Evolutionary conservation across 2,888 invertebrate species (phyloP).

Genomic region (Agonopterix subpropinquella): DNA sequence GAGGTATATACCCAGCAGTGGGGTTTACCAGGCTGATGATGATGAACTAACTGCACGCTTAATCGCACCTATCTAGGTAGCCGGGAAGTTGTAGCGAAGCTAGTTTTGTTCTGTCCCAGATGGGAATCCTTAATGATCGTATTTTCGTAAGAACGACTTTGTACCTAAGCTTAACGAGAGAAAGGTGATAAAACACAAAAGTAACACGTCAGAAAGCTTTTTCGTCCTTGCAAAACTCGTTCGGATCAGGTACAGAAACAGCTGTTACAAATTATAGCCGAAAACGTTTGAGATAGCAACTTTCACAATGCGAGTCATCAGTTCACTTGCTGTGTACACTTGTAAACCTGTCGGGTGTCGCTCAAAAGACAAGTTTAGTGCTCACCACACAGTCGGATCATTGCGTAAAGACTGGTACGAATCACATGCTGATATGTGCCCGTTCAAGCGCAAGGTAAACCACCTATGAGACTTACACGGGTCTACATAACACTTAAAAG

Average conservation of each 20-base stretch:
- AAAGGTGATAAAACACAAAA: too few species aligned
- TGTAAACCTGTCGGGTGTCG: slow-evolving; percentile 37
- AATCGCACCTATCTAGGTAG: too few species aligned
- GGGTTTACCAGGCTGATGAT: too few species aligned
- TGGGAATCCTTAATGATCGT: too few species aligned
- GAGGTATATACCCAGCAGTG: too few species aligned
- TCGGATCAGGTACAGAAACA: neutral
- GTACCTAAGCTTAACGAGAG: too few species aligned
- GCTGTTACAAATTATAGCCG: slow-evolving; percentile 6
- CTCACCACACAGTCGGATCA: slow-evolving; percentile 23
- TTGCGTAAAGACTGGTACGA: slow-evolving; percentile 30
- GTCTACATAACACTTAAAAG: too few species aligned
- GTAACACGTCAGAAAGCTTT: neutral
- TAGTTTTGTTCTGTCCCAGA: too few species aligned
- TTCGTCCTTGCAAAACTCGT: neutral
- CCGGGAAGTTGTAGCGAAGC: too few species aligned
- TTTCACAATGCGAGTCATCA: slow-evolving; percentile 37
- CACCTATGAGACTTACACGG: neutral
- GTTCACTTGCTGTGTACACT: slow-evolving; percentile 13
- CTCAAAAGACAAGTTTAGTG: slow-evolving; percentile 43
- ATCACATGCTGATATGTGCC: slow-evolving; percentile 10
- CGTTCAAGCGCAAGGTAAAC: slow-evolving; percentile 10
- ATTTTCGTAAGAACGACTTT: too few species aligned
- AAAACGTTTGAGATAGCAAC: slow-evolving; percentile 25
- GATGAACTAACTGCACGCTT: too few species aligned